Evolutionary conservation across 23 tunicate species (phyloP).

Genomic region (Trididemnum miniatum): DNA sequence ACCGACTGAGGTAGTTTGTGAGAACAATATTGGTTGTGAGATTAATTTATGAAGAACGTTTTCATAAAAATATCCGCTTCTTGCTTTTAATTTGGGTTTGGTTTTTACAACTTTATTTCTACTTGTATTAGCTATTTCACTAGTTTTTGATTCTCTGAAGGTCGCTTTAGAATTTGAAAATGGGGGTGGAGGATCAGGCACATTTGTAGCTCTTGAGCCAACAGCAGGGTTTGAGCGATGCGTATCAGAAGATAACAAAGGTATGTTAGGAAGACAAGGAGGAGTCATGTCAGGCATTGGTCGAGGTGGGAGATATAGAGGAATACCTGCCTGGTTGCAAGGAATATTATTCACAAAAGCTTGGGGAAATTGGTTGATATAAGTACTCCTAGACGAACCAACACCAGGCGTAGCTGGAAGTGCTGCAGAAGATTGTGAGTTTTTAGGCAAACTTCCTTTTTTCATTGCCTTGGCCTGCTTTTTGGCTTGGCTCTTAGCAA

Average conservation of each 20-base stretch:
- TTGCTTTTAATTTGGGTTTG: slow-evolving; percentile 39
- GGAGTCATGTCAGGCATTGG: slow-evolving; percentile 23
- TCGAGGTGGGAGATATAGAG: slow-evolving; percentile 38
- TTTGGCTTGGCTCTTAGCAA: background rate
- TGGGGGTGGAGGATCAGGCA: background rate
- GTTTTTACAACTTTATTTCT: background rate
- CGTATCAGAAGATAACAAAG: background rate
- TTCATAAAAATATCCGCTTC: slow-evolving; percentile 57
- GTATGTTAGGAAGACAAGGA: background rate
- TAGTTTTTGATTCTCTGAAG: no score
- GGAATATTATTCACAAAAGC: slow-evolving; percentile 17
- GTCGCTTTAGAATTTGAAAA: no score
- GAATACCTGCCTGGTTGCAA: slow-evolving; percentile 19
- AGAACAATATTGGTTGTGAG: background rate
- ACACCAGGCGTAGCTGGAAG: background rate
- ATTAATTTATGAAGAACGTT: slow-evolving; percentile 19
- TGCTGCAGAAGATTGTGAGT: background rate
- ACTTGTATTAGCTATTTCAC: background rate
- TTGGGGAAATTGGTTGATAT: background rate
- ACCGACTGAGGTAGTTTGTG: background rate
- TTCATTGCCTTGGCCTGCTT: background rate
- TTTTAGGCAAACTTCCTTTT: background rate
- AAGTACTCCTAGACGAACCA: background rate
- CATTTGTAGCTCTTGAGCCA: background rate
- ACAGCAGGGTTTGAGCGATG: background rate